These are phyloP conservation scores for Clitarchus hookeri DNA, from an alignment of 2,888 invertebrate genomes.

Conservation along the genomic window DNA sequence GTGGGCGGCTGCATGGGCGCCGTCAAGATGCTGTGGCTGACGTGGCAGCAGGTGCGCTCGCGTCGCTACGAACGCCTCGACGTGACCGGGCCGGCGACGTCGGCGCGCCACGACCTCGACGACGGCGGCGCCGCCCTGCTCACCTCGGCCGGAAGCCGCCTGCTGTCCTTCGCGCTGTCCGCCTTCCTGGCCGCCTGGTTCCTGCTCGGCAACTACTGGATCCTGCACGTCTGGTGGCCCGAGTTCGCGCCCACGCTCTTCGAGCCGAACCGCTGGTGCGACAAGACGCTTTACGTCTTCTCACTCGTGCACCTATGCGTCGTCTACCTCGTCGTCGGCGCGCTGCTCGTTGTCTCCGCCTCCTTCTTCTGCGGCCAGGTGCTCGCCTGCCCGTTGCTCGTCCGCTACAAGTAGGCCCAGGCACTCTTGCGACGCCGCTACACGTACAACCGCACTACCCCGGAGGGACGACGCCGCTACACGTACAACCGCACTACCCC, in stretches of 20 bases:
- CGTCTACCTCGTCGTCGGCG: conserved; percentile 66
- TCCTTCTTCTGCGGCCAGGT: conserved; percentile 70
- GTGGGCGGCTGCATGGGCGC: conserved; percentile 80
- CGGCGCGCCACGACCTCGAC: conserved; percentile 41
- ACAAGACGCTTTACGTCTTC: conserved; percentile 76
- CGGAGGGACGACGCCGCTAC: no score
- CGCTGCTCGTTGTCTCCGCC: conserved; percentile 62
- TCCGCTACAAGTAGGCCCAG: conserved; percentile 45
- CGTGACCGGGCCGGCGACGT: conserved; percentile 43
- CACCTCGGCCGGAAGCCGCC: conserved; percentile 60
- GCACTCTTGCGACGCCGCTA: no score
- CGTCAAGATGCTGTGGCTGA: conserved; percentile 69
- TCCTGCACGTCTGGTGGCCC: conserved; percentile 75
- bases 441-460: no score
- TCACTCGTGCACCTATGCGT: conserved; percentile 73
- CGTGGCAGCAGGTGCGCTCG: conserved; percentile 68
- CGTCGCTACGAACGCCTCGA: conserved; percentile 56
- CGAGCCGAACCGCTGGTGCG: conserved; percentile 81
- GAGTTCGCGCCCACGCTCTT: conserved; percentile 72
- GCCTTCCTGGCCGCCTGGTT: conserved; percentile 76
- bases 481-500: no score
- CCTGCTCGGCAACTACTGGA: conserved; percentile 79
- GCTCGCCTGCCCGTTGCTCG: conserved; percentile 65
- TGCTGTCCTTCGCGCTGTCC: conserved; percentile 69
- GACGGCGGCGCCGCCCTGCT: conserved; percentile 52